Base-by-base conservation (phyloP, 2,888 invertebrate species). In the Acanthosepion lycidas region DNA sequence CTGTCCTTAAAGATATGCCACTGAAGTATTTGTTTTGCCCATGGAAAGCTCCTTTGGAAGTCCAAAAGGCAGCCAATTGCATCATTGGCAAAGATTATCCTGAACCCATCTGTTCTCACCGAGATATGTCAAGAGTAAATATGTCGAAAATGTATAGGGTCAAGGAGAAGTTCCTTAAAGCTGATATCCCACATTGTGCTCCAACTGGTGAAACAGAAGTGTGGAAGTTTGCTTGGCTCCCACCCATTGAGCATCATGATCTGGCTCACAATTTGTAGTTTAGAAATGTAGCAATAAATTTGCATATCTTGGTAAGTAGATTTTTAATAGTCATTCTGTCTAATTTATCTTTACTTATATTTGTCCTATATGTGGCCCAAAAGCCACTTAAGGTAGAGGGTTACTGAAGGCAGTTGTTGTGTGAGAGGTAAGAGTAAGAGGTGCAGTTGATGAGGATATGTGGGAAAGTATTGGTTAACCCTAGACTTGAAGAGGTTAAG, bases 191-290 rank as follows among this genome's bases (percentile, higher is more conserved):
- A 0, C 98, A 98, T 97, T 98, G 98, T 97, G 98, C 98, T 95
- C 98, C 98, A 1, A 98, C 98, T 0, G 98, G 98, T 95, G 98
- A 98, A 95, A 98, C 98, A 55, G 98, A 98, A 97, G 98, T 98
- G 94, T 97, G 98, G 0, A 98, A 97, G 96, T 98, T 98, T 97
- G 98, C 98, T 98, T 98, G 98, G 98, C 95, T 96, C 95, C 96
- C 97, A 96, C 94, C 94, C 6, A 94, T 94, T 59, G 94, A 94
- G 55, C 55, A 94, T 42, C 94, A 94, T n/a, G 64, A 64, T 42
- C 33, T 48, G 23, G 48, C 64, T 23, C 94, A 94, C 42, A 94
- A 94, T 48, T 55, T 94, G 28, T 94, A 94, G 26, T 93, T 78
- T 9, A n/a, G 0, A 33, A 59, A 59, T 59, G 6, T 20, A 59